Evolutionary conservation across 2,888 invertebrate species (phyloP), one percentile per base, ranked within the genome.

Genomic region (Dryobotodes eremita): DNA sequence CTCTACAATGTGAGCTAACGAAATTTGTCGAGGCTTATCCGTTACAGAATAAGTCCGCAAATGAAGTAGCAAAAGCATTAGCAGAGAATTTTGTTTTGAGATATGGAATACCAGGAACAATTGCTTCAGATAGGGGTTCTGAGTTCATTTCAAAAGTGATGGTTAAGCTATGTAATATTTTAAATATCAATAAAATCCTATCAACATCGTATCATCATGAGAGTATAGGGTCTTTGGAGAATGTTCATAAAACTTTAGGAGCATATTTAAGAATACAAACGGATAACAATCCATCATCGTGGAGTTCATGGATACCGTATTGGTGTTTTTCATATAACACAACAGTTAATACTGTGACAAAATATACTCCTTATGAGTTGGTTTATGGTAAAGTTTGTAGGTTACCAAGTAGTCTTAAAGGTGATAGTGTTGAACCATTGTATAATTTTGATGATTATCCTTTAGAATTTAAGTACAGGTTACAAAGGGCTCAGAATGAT

Each of bases 21-120:
- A 53, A 53, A 11, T 68, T 68, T 36, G 68, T 68, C 5, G 69
- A 69, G 36, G 42, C 69, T 7, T 69, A 69, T 69, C 42, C 69
- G 42, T 57, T 69, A 57, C 55, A 69, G 15, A 69, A 69, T 55
- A 69, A 57, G 17, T 69, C 69, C 17, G 69, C 69, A 69, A 36
- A 53, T 55, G 69, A 36, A 23, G 69, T 69, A 69, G 69, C 69
- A 7, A 69, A 55, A 69, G 69, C 69, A 1, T 69, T 69, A 55
- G 55, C 69, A 36, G 69, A 69, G n/a, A 69, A 69, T 55, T 69
- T 69, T 55, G 36, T 69, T 55, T 69, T 55, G 55, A 69, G 69
- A 69, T 69, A 55, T 69, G 69, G 36, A n/a, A 69, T 69, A 55
- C 55, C 68, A 46, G 11, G 65, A n/a, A 65, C 46, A 65, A 65